Base-by-base conservation (phyloP, 2,797 vertebrate species). In the Lepilemur septentrionalis region DNA sequence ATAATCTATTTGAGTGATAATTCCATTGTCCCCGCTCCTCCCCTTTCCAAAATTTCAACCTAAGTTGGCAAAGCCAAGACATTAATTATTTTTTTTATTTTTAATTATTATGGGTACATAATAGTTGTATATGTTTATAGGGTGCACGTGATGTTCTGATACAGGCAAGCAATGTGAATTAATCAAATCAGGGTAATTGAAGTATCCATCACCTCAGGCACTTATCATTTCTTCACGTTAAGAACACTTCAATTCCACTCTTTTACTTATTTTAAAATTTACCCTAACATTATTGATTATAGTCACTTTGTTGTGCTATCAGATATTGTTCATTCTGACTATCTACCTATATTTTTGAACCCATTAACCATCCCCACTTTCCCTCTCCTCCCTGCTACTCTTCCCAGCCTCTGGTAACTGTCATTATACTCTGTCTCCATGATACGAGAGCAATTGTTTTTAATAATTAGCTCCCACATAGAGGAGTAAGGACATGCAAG, bases 1-100 rank as follows among this genome's bases (percentile, higher is more conserved):
- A 57, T 32, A 48, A n/a, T 79, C 55, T 75, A 13, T 67, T 67
- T n/a, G 18, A 79, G 12, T 72, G 41, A 69, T 41, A 67, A 78
- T 32, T 50, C 4, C 23, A 85, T 57, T 80, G n/a, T 55, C 10
- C 5, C 6, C 7, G 41, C 5, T 35, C 32, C 17, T 30, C 22
- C 28, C n/a, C 41, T 69, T 92, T 88, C 61, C 10, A 94, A 78
- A 94, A 88, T 67, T 96, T 76, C 63, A 93, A 50, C 23, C 55
- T 32, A 67, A 43, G 7, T 52, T 79, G n/a, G 13, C 15, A 14
- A 93, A 70, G 22, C 32, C 61, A 61, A 91, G 76, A 86, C 17
- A 18, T 32, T 65, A 57, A 57, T 57, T 57, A 9, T 20, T 30
- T 65, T 65, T 65, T 7, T 17, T 3, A 65, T 65, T 32, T 65